Base-by-base conservation (phyloP, 2,888 invertebrate species). In the Cataglyphis altisquamis region DNA sequence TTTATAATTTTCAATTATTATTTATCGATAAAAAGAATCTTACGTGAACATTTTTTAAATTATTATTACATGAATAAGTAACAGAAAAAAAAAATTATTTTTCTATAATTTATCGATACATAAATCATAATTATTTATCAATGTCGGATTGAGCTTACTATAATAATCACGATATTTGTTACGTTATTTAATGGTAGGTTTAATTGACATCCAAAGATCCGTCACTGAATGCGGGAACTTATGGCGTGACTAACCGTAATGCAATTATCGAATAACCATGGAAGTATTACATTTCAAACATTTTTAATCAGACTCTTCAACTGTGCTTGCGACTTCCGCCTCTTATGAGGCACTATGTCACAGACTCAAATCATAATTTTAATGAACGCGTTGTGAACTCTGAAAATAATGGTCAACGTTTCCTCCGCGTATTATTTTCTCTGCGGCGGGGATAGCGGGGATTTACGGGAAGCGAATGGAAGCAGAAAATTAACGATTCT, bases 401-500 rank as follows among this genome's bases (percentile, higher is more conserved):
- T 89, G 91, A 91, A 94, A 94, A 94, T 94, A 94, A 94, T 94
- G 94, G 94, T 94, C 94, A 94, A 94, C 94, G 92, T 94, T 94
- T 94, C 94, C 94, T 94, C 89, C 90, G 92, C 94, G 93, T 94
- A 94, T 94, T 94, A 94, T 94, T 94, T 94, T 93, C 92, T 91
- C 90, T 90, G n/a, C 48, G 90, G 89, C 87, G 88, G 87, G 88
- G 88, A 89, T 86, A 88, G 72, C 90, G 88, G 90, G 91, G 92
- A 94, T 94, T 94, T 94, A 94, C 94, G 94, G 93, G 93, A 94
- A 94, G 93, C 93, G 93, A 95, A 95, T 95, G 94, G 94, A 94
- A 94, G 94, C 94, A 95, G 94, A 94, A 94, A 95, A 95, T 95
- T 94, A 95, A 95, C 94, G 94, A 94, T 94, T 94, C 94, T 86